Conservation (phyloP, 2,888 invertebrate genomes). For the Allophyes oxyacanthae region DNA sequence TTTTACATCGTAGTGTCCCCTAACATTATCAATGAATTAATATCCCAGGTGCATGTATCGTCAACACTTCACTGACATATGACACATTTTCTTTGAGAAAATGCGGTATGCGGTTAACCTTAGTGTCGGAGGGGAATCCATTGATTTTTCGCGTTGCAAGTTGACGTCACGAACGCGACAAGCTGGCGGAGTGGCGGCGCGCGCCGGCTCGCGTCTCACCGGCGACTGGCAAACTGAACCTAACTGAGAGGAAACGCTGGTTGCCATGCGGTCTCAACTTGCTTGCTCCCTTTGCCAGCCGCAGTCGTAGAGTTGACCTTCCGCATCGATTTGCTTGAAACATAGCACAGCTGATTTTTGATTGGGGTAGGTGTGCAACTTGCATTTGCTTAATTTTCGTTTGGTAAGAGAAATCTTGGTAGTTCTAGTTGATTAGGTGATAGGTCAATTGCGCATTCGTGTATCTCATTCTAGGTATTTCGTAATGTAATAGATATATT, state of each 20-base stretch:
- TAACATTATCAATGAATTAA: slow-evolving; percentile 63
- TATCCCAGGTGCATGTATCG: slow-evolving; percentile 59
- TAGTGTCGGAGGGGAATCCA: slow-evolving; percentile 78
- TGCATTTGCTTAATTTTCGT: slow-evolving; percentile 7
- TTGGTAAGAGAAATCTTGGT: not conserved
- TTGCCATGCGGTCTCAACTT: slow-evolving; percentile 81
- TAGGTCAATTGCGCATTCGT: not conserved
- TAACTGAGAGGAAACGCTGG: slow-evolving; percentile 80
- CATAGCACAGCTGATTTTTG: slow-evolving; percentile 74
- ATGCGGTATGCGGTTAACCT: slow-evolving; percentile 88
- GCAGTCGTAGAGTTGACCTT: slow-evolving; percentile 74
- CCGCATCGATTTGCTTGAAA: slow-evolving; percentile 73
- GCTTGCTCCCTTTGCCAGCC: slow-evolving; percentile 60
- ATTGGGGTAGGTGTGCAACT: slow-evolving; percentile 37
- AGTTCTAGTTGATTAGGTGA: not conserved
- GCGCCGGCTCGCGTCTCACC: slow-evolving; percentile 85
- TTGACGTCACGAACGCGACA: slow-evolving; percentile 83
- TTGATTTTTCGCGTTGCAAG: slow-evolving; percentile 87
- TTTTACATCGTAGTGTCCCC: slow-evolving; percentile 65
- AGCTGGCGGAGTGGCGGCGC: slow-evolving; percentile 82
- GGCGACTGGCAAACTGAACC: slow-evolving; percentile 76
- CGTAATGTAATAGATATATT: no score
- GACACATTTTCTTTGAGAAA: slow-evolving; percentile 84
- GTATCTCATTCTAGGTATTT: no score
- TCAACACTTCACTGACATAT: slow-evolving; percentile 85